Evolutionary conservation across 2,888 invertebrate genomes (phyloP), one percentile per base, ranked within the genome.

Genomic region (Homarus gammarus): DNA sequence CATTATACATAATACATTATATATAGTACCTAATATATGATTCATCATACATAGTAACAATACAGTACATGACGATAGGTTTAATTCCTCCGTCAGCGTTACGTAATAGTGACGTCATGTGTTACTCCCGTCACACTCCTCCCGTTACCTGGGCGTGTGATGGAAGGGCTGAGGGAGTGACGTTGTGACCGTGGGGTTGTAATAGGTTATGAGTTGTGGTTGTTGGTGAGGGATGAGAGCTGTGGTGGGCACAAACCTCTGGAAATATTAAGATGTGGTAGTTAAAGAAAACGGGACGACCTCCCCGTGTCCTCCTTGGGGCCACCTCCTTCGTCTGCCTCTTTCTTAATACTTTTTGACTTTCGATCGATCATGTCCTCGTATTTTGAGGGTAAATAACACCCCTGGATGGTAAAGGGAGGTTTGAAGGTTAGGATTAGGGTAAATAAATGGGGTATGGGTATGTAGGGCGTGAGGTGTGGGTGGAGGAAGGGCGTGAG

Each of bases 251-350:
- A 22, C 10, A 36, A 27, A 36, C 36, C 12, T 33, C 2, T 12
- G 38, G 77, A n/a, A 15, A 31, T 15, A 27, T 27, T 27, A 22
- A 83, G 82, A 82, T 18, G 36, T 61, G 31, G 79, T 82, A 82
- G n/a, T 40, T 44, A 70, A 83, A 70, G 82, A 83, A 83, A 83
- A 83, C 82, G 82, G 82, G 82, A 70, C 77, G 84, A 84, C 84
- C 84, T 84, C 77, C 56, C 51, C 2, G 73, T 77, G 84, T 84
- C 84, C 84, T 84, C 84, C 84, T 56, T 38, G 27, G 77, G 84
- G 84, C 73, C 33, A 77, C 18, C 15, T 77, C 75, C 70, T 49
- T 31, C n/a, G 27, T 33, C 31, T 38, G 31, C 27, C 31, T 18
- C 51, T 36, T 68, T 49, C 68, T 36, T 68, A 75, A 40, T 15